Conservation (phyloP, 2,113 vertebrate genomes). For the Amphilophus citrinellus region DNA sequence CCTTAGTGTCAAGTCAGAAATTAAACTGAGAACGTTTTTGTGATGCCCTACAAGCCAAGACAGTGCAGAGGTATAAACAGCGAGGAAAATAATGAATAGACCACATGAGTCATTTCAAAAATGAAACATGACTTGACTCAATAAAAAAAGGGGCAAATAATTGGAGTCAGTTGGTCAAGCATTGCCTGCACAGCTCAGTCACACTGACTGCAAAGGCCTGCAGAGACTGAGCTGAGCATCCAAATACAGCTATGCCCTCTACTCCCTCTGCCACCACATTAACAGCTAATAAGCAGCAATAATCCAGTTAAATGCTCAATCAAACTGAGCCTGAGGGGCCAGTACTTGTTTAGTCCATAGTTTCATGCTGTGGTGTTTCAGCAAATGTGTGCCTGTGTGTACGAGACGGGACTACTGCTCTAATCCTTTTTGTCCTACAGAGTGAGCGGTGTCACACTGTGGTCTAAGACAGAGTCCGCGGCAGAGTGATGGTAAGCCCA, state of each 20-base stretch:
- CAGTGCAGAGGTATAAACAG: not conserved
- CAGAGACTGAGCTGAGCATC: slow-evolving; percentile 34
- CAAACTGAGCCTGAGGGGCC: slow-evolving; percentile 68
- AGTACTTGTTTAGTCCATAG: slow-evolving; percentile 41
- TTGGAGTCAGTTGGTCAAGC: slow-evolving; percentile 46
- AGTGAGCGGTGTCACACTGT: slow-evolving; percentile 64
- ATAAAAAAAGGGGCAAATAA: slow-evolving; percentile 45
- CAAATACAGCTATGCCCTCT: slow-evolving; percentile 43
- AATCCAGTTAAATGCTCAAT: slow-evolving; percentile 80
- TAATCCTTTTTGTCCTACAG: slow-evolving; percentile 79
- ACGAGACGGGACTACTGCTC: slow-evolving; percentile 58
- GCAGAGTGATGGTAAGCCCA: slow-evolving; percentile 51
- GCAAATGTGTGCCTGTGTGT: slow-evolving; percentile 38
- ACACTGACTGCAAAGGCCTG: slow-evolving; percentile 42
- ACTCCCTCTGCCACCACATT: slow-evolving; percentile 72
- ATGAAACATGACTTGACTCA: slow-evolving; percentile 42
- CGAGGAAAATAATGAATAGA: slow-evolving; percentile 31
- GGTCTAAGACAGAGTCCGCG: slow-evolving; percentile 61
- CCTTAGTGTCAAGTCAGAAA: not conserved
- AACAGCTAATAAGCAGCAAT: slow-evolving; percentile 77
- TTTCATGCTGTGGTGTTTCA: slow-evolving; percentile 41
- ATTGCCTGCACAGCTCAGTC: slow-evolving; percentile 43
- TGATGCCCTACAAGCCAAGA: slow-evolving; percentile 1
- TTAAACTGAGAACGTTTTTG: not conserved
- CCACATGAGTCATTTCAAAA: slow-evolving; percentile 39